Conservation (phyloP, 2,888 invertebrate species). For the Ophonus ardosiacus region DNA sequence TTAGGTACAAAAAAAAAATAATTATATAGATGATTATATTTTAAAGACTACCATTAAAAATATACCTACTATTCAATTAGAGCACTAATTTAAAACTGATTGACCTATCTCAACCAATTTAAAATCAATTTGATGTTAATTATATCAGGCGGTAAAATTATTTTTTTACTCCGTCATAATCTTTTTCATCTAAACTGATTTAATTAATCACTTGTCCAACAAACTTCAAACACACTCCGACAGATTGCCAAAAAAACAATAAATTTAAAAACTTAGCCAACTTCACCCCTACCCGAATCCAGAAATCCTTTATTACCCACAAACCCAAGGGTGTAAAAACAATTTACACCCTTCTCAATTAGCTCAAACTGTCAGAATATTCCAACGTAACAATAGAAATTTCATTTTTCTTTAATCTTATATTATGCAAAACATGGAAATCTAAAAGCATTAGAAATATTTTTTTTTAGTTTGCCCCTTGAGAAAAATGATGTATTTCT, state of each 20-base stretch:
- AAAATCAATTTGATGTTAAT: neutral
- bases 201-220: neutral
- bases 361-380: neutral
- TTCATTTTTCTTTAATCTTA: too few species aligned
- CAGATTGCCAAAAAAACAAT: neutral
- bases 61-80: neutral
- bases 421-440: too few species aligned
- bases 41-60: neutral
- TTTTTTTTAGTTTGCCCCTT: too few species aligned
- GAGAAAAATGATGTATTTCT: too few species aligned
- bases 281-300: neutral
- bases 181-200: neutral
- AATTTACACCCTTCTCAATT: constrained; percentile 3
- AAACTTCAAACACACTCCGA: constrained; percentile 5
- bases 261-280: constrained; percentile 9
- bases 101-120: neutral
- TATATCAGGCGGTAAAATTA: neutral
- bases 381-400: neutral
- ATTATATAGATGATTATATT: neutral
- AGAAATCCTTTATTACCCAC: constrained; percentile 7
- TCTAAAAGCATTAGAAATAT: too few species aligned
- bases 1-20: neutral
- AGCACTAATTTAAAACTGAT: neutral
- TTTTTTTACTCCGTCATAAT: neutral
- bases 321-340: neutral